Evolutionary conservation across 2,888 invertebrate genomes (phyloP), one percentile per base, ranked within the genome.

Genomic region (Acanthosepion lycidas): DNA sequence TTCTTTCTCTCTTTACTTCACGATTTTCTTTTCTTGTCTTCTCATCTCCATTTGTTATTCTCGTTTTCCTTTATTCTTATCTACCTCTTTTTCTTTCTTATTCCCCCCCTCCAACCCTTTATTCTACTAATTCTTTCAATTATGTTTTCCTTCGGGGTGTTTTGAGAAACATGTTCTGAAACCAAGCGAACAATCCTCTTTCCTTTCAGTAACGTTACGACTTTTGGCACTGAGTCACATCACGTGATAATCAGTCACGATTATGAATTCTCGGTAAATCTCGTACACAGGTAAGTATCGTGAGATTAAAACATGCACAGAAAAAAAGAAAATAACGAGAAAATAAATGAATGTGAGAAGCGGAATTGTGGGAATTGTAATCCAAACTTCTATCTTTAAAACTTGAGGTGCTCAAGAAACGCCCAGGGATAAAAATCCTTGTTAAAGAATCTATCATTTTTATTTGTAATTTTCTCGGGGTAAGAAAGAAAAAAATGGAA

Each of bases 301-400:
- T n/a, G 78, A 28, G 78, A 78, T 78, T 78, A 78, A 78, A 78
- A 78, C 8, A 28, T n/a, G 8, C n/a, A 5, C 78, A 2, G 23
- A 3, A 23, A 59, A 59, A 55, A 59, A 59, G 6, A 8, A n/a
- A 8, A 78, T 78, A 23, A 59, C 15, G 23, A 59, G 6, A 8
- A n/a, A 8, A 78, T 78, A 78, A 78, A 64, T 64, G 23, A 59
- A 59, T 23, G 20, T 3, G 23, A 78, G 6, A 78, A 5, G 78
- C 0, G n/a, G 78, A 78, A 78, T 78, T 78, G 3, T 12, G 12
- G n/a, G n/a, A 33, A 78, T 33, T 12, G 78, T n/a, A 33, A 78
- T 78, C n/a, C n/a, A 78, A 78, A 78, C 78, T n/a, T 78, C 78
- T 78, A 78, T 78, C 15, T 78, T 78, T n/a, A 78, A n/a, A 78